Conservation (phyloP, 2,888 invertebrate species). For the Bombyx huttoni region DNA sequence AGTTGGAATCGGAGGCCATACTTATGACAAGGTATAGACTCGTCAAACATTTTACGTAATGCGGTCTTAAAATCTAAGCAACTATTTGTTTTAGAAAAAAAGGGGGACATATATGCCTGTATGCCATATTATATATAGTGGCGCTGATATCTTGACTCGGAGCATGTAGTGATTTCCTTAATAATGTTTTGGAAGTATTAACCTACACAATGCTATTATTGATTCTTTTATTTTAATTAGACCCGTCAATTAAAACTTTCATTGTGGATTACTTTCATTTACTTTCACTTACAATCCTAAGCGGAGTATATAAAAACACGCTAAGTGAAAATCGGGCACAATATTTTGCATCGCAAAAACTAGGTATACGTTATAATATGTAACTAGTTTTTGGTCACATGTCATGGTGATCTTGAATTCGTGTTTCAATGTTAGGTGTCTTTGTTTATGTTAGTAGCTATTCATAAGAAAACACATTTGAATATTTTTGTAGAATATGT, state of each 20-base stretch:
- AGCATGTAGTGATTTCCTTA: too few species aligned
- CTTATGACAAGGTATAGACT: too few species aligned
- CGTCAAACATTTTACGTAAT: too few species aligned
- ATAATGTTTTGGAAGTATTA: too few species aligned
- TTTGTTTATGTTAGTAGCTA: background rate
- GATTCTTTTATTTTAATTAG: background rate
- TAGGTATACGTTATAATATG: background rate
- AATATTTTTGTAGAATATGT: background rate
- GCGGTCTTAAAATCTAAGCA: too few species aligned
- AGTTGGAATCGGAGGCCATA: too few species aligned
- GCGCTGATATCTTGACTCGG: too few species aligned
- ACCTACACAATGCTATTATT: background rate
- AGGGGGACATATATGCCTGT: too few species aligned
- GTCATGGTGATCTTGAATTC: background rate
- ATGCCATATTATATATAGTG: too few species aligned
- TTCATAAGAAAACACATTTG: background rate
- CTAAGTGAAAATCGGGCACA: background rate
- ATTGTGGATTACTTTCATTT: background rate
- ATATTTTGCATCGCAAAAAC: background rate
- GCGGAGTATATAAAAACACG: background rate
- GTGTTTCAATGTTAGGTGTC: background rate
- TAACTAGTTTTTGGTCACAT: background rate
- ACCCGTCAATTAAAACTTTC: background rate
- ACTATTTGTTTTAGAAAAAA: too few species aligned
- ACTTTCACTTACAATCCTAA: background rate